Evolutionary conservation across 2,113 vertebrate species (phyloP), one percentile per base, ranked within the genome.

Genomic region (Sprattus sprattus): DNA sequence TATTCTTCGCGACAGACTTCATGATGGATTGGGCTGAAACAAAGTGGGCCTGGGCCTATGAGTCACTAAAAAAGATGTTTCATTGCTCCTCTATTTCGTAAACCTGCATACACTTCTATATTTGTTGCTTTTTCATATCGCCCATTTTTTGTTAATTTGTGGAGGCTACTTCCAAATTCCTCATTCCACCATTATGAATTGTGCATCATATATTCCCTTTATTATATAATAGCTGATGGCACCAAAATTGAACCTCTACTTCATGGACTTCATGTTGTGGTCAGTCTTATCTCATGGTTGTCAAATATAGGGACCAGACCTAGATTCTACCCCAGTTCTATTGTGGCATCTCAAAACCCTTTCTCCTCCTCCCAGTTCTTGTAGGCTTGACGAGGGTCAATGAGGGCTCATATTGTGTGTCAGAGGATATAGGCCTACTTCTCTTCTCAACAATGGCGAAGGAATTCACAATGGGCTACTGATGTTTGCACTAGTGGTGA

Each of bases 291-390:
- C 71, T 78, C 25, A 20, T 4, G 64, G 60, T 22, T 84, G 60
- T 47, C 45, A 84, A 84, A 85, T 60, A 52, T 44, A 52, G 47
- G 83, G 25, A 46, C 83, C 15, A 80, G 46, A 75, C 32, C 78
- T 54, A 32, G 47, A 85, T 67, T 44, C 39, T 46, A 67, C 39
- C 60, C 52, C 54, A 45, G 82, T 83, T 83, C 45, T 18, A n/a
- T 20, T 45, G 82, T 20, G 20, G 52, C 44, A 45, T 10, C 82
- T 11, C 54, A 7, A 57, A 39, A 32, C 32, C 13, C 32, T 39
- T 78, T 78, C 32, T 16, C 28, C 10, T 11, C 11, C 71, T 15
- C 39, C 39, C 39, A 2, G 18, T 32, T 3, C 28, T 60, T 6
- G 18, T 60, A 22, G 54, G 54, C 18, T 60, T 60, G 20, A 78